Base-by-base conservation (phyloP, 2,888 invertebrate genomes). In the Rhagonycha fulva region DNA sequence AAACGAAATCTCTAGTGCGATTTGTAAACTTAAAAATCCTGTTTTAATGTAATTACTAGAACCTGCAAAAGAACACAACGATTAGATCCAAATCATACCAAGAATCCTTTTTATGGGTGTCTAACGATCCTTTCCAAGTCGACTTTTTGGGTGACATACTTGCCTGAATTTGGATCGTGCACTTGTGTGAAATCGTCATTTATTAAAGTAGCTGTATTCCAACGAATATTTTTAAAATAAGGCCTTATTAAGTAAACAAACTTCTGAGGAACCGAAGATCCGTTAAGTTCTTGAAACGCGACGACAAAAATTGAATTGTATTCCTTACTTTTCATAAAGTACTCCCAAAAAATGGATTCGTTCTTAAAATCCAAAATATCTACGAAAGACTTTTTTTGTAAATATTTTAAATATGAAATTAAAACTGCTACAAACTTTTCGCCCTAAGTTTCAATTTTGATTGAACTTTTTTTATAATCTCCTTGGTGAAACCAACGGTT, bases 1-100 rank as follows among this genome's bases (percentile, higher is more conserved):
- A 82, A 88, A 93, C 24, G 89, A 88, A 0, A 88, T 88, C 83
- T 93, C 92, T 60, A 93, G 85, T 0, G 91, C 89, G 86, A 90
- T 88, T 84, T 93, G 93, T 0, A 93, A 81, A 0, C 88, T 86
- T 81, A 92, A 86, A 81, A 93, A 92, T 14, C 84, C 85, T 85
- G 89, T 89, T 76, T 81, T 85, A 78, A 87, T 86, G 82, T 89
- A 89, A 63, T 86, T 86, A 75, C 88, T 87, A 14, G 86, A 85
- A 76, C 85, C 89, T 89, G 77, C 19, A 82, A 75, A 68, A 68
- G 75, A 77, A 12, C 4, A 12, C 14, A 4, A 12, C 12, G 1
- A 32, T 32, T 12, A 32, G n/a, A 12, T 4, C 19, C 19, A 19
- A 1, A 19, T 19, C 19, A 19, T 19, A 19, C 2, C 2, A 19